Evolutionary conservation across 2,113 vertebrate species (phyloP), one percentile per base, ranked within the genome.

Genomic region (Oncorhynchus mykiss): DNA sequence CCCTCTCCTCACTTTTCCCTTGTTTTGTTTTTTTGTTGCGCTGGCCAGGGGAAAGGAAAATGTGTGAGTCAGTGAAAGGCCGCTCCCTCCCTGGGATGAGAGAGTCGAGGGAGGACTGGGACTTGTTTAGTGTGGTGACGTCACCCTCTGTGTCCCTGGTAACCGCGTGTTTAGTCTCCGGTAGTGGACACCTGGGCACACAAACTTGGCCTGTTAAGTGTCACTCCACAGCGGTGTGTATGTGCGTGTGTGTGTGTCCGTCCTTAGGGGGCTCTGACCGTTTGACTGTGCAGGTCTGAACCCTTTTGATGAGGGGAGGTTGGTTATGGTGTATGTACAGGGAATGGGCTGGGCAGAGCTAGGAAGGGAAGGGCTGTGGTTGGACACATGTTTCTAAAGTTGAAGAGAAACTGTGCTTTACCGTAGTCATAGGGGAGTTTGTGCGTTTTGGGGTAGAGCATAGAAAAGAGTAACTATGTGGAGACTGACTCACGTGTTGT

Each of bases 31-130:
- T 4, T 86, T 11, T 4, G 7, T 48, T 14, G 14, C 20, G 6
- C 84, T 92, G 93, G 91, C 93, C 83, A 92, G 91, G 88, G 91
- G 93, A 94, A 94, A 94, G 94, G 92, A 85, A 89, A 93, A 92
- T 88, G 82, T 91, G 88, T 91, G 92, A 92, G 90, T 92, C 88
- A 88, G 80, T 87, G 82, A 85, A 84, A 86, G 84, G 82, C 77
- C 83, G 82, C 82, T 88, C 86, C 84, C 80, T 88, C 87, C 79
- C 82, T 85, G 74, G 78, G 84, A 86, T 39, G 84, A 83, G 64
- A 66, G 39, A 60, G 62, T 70, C 2, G 12, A 77, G 69, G 80
- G 73, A 70, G 67, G 75, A 73, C 25, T 12, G 75, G 80, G 80
- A 85, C 78, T 65, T 69, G 57, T 77, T 66, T 72, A 49, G 79